Percentiles rank a stretch among this genome's conserved stretches.
phyloP scores from a whole-genome alignment of 2,888 invertebrate species.

The Rhynchonema sp. region DNA sequence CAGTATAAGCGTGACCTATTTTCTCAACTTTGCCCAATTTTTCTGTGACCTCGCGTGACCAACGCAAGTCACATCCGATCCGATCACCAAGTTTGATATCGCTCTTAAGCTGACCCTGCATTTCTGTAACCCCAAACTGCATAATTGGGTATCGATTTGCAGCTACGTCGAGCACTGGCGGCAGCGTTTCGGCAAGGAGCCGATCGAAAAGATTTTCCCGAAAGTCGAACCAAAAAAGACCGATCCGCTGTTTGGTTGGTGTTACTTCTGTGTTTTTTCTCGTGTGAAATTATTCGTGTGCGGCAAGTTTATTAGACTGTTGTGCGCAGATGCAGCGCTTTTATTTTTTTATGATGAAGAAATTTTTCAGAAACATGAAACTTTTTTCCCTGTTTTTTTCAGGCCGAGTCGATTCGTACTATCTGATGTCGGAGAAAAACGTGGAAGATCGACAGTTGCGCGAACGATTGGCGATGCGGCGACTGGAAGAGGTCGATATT shows the following conservation, averaged over 20 bases:
- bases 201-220: constrained; percentile 22
- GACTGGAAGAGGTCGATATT: constrained; percentile 21
- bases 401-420: constrained; percentile 20
- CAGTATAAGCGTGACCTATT: too few species aligned
- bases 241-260: neutral
- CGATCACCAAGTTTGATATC: too few species aligned
- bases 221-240: constrained; percentile 3
- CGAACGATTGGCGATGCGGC: constrained; percentile 25
- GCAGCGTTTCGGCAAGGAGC: constrained; percentile 22
- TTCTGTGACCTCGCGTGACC: too few species aligned
- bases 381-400: neutral
- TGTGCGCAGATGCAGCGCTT: too few species aligned
- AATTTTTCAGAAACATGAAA: neutral
- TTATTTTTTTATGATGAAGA: too few species aligned
- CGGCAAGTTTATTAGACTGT: too few species aligned
- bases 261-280: too few species aligned
- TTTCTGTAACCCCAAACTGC: too few species aligned
- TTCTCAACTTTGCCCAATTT: too few species aligned
- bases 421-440: constrained; percentile 17
- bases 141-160: too few species aligned
- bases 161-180: constrained; percentile 27
- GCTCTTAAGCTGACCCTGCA: too few species aligned
- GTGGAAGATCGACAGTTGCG: constrained; percentile 10
- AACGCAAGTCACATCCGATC: too few species aligned
- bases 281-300: neutral